Evolutionary conservation across 2,797 vertebrate genomes (phyloP).

Genomic region (Bradypodion pumilum): DNA sequence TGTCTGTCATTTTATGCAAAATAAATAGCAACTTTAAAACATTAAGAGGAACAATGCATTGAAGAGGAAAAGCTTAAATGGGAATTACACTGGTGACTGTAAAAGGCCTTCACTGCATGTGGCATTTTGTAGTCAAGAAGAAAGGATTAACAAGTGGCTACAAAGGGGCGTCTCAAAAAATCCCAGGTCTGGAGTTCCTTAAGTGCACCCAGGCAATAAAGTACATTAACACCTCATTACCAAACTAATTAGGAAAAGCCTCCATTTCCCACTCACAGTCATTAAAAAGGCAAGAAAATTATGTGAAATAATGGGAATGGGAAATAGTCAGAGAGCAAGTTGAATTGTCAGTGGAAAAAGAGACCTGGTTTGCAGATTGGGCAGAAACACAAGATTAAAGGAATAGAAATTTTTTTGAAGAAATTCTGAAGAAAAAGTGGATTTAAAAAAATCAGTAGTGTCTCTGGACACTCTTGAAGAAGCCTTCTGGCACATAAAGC

Average conservation of each 20-base stretch:
- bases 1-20: background rate
- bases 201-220: slow-evolving; percentile 52
- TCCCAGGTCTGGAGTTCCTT: slow-evolving; percentile 40
- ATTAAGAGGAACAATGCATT: background rate
- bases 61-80: background rate
- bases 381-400: slow-evolving; percentile 43
- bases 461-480: slow-evolving; percentile 24
- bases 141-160: slow-evolving; percentile 35
- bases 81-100: slow-evolving; percentile 17
- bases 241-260: slow-evolving; percentile 66
- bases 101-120: slow-evolving; percentile 4
- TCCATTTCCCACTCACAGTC: slow-evolving; percentile 58
- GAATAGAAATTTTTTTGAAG: slow-evolving; percentile 46
- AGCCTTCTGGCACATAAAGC: background rate
- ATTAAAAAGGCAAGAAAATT: slow-evolving; percentile 58
- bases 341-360: background rate
- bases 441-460: background rate
- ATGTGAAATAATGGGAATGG: slow-evolving; percentile 59
- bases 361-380: slow-evolving; percentile 2
- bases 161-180: slow-evolving; percentile 21
- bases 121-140: slow-evolving; percentile 24
- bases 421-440: slow-evolving; percentile 54
- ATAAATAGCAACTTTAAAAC: background rate
- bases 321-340: slow-evolving; percentile 38
- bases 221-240: slow-evolving; percentile 62